Conservation (phyloP, 2,888 invertebrate genomes). For the Exocentrus adspersus region DNA sequence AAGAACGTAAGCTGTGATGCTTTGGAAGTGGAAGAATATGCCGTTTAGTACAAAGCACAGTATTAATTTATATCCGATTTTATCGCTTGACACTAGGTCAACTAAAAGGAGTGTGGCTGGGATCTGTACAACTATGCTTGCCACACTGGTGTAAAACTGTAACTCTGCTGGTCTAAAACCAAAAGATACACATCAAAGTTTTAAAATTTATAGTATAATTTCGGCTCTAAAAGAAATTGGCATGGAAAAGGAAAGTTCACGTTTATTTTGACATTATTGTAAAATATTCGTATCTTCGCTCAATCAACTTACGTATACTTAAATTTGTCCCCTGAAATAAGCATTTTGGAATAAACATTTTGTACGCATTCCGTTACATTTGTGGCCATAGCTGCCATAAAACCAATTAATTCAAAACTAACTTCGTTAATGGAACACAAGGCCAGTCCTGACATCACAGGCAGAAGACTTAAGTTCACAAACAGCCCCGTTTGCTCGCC, state of each 20-base stretch:
- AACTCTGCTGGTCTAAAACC: conserved; percentile 76
- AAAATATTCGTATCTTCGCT: too few relatives aligned
- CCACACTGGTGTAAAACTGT: conserved; percentile 81
- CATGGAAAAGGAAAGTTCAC: too few relatives aligned
- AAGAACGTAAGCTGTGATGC: conserved; percentile 80
- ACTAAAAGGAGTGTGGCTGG: conserved; percentile 75
- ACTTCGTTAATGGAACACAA: conserved; percentile 81
- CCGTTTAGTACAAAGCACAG: conserved; percentile 75
- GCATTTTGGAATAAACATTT: conserved; percentile 82
- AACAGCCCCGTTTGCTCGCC: conserved; percentile 74
- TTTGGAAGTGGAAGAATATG: conserved; percentile 82
- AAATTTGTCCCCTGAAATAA: conserved; percentile 78
- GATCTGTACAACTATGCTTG: conserved; percentile 77
- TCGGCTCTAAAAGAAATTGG: too few relatives aligned
- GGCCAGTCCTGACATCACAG: conserved; percentile 81
- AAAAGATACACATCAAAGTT: too few relatives aligned
- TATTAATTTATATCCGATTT: conserved; percentile 65
- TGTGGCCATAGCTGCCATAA: conserved; percentile 79
- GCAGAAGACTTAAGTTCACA: conserved; percentile 77
- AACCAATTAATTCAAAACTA: conserved; percentile 78
- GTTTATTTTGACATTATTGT: too few relatives aligned
- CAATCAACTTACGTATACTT: conserved; percentile 81
- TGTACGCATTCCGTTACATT: conserved; percentile 83
- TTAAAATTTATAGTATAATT: too few relatives aligned
- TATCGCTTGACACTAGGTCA: conserved; percentile 68